phyloP scores from a whole-genome alignment of 2,797 vertebrate species.

The Eulemur mongoz region DNA sequence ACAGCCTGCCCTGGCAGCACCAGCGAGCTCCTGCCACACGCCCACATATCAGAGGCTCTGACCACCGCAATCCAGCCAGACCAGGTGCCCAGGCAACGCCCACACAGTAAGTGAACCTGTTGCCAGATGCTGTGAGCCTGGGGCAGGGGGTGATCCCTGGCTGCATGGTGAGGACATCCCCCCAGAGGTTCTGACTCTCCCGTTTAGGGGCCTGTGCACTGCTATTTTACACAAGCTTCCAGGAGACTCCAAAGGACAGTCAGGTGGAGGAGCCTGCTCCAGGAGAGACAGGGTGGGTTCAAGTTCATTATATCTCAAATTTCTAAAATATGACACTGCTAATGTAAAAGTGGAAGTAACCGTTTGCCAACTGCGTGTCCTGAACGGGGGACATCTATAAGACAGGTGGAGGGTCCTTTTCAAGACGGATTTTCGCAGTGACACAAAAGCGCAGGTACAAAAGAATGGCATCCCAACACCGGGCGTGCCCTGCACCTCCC shows the following conservation, averaged over 20 bases:
- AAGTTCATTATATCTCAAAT: not conserved
- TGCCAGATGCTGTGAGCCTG: not conserved
- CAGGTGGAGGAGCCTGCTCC: not conserved
- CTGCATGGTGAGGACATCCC: not conserved
- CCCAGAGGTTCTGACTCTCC: not conserved
- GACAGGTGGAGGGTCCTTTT: not conserved
- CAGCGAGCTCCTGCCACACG: not conserved
- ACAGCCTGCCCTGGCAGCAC: not conserved
- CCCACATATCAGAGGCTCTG: not conserved
- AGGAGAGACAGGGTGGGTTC: not conserved
- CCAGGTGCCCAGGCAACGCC: not conserved
- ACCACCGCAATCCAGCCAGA: rapidly evolving
- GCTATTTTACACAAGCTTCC: not conserved
- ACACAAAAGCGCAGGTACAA: not conserved
- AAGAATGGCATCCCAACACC: not conserved
- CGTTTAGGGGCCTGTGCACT: not conserved
- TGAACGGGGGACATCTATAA: not conserved
- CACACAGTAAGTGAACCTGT: not conserved
- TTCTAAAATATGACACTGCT: not conserved
- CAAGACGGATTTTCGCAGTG: not conserved
- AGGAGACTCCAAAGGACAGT: not conserved
- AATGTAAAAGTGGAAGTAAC: not conserved
- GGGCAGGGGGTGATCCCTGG: too few species aligned
- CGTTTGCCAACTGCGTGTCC: too few species aligned
- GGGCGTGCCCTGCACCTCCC: not conserved